These are phyloP conservation scores for Mormyrops boulengeri DNA, from an alignment of 2,797 vertebrate genomes.

Conservation along the genomic window DNA sequence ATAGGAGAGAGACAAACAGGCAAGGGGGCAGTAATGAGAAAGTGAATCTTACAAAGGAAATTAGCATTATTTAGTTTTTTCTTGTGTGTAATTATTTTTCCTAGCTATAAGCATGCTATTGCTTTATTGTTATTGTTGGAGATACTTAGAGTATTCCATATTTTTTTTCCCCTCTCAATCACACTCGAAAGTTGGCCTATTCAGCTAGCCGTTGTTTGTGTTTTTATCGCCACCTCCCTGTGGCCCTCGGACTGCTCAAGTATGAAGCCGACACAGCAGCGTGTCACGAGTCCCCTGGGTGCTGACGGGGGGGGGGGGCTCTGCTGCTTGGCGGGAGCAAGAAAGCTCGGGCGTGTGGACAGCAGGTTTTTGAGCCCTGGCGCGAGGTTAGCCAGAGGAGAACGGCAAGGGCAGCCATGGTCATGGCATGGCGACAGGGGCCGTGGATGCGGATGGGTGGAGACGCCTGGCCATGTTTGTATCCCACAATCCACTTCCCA, in stretches of 20 bases:
- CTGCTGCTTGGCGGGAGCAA: not conserved
- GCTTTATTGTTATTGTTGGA: not conserved
- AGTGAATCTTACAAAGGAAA: not conserved
- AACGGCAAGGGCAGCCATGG: slow-evolving; percentile 19
- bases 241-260: not conserved
- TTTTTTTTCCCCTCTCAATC: not conserved
- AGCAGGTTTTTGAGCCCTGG: slow-evolving; percentile 16
- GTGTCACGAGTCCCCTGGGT: not conserved
- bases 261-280: not conserved
- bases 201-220: not conserved
- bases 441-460: not conserved
- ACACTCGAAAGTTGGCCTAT: not conserved
- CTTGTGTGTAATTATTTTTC: not conserved
- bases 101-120: not conserved
- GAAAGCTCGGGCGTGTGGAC: slow-evolving; percentile 6
- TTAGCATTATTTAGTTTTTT: not conserved
- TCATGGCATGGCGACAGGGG: not conserved
- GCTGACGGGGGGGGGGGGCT: not conserved
- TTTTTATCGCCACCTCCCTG: not conserved
- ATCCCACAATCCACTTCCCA: not conserved
- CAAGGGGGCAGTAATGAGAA: not conserved
- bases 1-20: not conserved
- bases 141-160: not conserved
- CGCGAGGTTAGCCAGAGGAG: slow-evolving; percentile 16
- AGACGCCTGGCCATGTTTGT: not conserved